Conservation (phyloP, 2,113 vertebrate species). For the Platichthys flesus region DNA sequence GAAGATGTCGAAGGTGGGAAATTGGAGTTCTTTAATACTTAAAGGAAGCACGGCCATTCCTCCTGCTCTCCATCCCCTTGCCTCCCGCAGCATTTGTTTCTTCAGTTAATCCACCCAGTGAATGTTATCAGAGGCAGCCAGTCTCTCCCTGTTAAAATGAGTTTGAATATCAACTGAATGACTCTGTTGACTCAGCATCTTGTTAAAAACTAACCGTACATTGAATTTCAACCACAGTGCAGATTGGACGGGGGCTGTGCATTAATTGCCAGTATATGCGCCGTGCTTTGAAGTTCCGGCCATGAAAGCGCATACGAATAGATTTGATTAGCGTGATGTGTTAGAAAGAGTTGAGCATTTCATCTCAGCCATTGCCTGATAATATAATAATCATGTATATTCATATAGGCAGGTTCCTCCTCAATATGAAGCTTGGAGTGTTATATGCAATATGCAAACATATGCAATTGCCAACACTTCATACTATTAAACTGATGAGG, state of each 20-base stretch:
- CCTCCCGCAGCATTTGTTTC: conserved; percentile 5
- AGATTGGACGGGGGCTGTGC: conserved; percentile 16
- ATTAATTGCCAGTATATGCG: conserved; percentile 6
- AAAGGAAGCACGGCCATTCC: neutral
- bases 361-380: neutral
- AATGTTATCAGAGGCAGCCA: conserved; percentile 32
- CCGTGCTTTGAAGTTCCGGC: conserved; percentile 14
- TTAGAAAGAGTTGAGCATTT: neutral
- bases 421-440: neutral
- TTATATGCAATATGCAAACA: too few species aligned
- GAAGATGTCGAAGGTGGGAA: too few species aligned
- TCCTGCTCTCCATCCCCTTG: neutral
- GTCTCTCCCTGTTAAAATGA: conserved; percentile 22
- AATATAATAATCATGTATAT: neutral
- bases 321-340: conserved; percentile 6
- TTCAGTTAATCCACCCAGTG: neutral
- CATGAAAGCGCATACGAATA: neutral
- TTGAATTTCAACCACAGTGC: conserved; percentile 4
- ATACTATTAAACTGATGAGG: neutral
- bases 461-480: neutral
- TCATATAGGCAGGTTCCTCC: neutral
- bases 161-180: conserved; percentile 12
- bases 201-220: conserved; percentile 9
- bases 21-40: too few species aligned
- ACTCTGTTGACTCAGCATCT: conserved; percentile 29